Evolutionary conservation across 92 coral and sea anemone genomes (phyloP).

Genomic region (Zoanthus sansibaricus): DNA sequence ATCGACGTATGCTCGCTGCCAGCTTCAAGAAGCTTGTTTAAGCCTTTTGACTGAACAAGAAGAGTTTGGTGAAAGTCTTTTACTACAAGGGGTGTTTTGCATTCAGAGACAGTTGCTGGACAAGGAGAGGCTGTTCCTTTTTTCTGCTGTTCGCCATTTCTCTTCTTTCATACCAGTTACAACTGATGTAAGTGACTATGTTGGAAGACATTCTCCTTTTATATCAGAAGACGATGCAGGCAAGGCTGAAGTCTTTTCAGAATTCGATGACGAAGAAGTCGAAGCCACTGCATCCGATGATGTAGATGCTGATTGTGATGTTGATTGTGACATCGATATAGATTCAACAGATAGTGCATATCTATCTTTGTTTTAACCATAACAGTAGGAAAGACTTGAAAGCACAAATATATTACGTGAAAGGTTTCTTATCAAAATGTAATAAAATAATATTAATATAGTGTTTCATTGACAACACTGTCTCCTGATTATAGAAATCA

Average conservation of each 20-base stretch:
- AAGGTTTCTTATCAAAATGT: no score
- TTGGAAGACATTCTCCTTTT: neutral
- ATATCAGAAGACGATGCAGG: neutral
- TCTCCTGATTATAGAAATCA: no score
- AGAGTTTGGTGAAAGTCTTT: neutral
- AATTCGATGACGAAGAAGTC: neutral
- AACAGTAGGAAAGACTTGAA: no score
- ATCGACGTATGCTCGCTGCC: neutral
- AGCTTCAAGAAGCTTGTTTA: conserved; percentile 14
- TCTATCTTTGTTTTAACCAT: no score
- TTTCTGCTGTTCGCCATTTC: neutral
- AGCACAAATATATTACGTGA: no score
- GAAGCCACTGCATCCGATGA: neutral
- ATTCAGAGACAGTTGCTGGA: neutral
- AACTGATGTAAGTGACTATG: neutral
- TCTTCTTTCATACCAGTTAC: neutral
- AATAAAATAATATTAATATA: no score
- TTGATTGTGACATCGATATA: no score
- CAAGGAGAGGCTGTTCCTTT: neutral
- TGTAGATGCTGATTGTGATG: neutral
- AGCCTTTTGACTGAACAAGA: conserved; percentile 9
- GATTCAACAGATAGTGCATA: no score
- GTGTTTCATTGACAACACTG: no score
- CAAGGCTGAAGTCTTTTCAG: neutral
- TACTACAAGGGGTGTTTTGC: neutral